A percentile compares a stretch with the other conserved stretches of the same genome.
Conservation (phyloP, 2,888 invertebrate genomes). For the Acrocera orbiculus region DNA sequence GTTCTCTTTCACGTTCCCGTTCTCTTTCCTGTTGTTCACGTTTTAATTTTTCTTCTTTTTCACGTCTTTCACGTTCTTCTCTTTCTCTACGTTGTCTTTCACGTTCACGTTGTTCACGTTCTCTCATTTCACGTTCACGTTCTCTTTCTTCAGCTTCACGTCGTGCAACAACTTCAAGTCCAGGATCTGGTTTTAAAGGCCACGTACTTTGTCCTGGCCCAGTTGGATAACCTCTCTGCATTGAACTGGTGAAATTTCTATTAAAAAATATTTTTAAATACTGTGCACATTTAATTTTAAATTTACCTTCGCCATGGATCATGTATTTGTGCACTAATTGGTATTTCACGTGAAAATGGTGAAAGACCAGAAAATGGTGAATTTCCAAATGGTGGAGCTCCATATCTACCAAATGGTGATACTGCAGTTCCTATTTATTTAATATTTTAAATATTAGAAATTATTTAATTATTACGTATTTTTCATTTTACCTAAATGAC, state of each 20-base stretch:
- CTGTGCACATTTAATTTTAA: neutral
- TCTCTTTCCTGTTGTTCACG: constrained; percentile 40
- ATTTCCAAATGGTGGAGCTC: constrained; percentile 43
- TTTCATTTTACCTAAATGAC: constrained; percentile 44
- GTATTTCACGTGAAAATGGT: constrained; percentile 46
- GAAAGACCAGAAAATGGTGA: constrained; percentile 51
- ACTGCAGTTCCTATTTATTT: constrained; percentile 40
- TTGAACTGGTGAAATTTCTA: too few relatives aligned
- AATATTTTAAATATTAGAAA: constrained; percentile 3
- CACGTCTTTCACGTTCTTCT: constrained; percentile 30
- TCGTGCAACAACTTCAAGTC: constrained; percentile 37
- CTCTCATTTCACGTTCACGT: constrained; percentile 28
- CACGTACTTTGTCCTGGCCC: constrained; percentile 38
- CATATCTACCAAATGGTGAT: constrained; percentile 68
- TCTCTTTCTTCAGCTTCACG: constrained; percentile 40
- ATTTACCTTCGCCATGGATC: constrained; percentile 51
- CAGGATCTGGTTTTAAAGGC: constrained; percentile 48
- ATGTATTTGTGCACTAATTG: constrained; percentile 35
- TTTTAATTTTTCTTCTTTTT: constrained; percentile 35
- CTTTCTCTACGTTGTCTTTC: constrained; percentile 30
- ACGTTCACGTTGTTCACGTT: constrained; percentile 30
- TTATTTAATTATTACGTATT: too few relatives aligned
- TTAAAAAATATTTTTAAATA: constrained; percentile 4
- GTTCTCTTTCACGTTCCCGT: constrained; percentile 40
- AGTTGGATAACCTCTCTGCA: constrained; percentile 45